These are phyloP conservation scores for Drosophila bifasciata DNA, from an alignment of 1,140 invertebrate genomes.

Conservation along the genomic window DNA sequence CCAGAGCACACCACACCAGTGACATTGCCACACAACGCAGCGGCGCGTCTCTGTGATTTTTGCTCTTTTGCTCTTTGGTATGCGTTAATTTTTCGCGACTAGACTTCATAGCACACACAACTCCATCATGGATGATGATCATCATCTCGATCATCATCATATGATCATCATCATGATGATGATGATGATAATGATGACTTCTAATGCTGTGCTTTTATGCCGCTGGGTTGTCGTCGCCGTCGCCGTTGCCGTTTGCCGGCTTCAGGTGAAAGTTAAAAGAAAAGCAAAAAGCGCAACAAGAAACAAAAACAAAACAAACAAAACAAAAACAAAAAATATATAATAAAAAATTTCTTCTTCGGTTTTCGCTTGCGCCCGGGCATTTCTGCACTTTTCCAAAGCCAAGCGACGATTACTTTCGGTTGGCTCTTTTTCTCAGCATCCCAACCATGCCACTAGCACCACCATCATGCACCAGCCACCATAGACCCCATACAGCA, in stretches of 20 bases:
- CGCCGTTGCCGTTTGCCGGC: constrained; percentile 19
- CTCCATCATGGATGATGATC: constrained; percentile 44
- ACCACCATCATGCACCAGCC: constrained; percentile 5
- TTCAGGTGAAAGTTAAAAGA: constrained; percentile 53
- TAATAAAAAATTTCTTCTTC: constrained; percentile 66
- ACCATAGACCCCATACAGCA: constrained; percentile 42
- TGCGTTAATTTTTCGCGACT: constrained; percentile 31
- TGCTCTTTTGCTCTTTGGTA: constrained; percentile 7
- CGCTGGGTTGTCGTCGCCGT: constrained; percentile 38
- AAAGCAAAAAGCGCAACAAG: constrained; percentile 8
- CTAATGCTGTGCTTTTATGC: constrained; percentile 63
- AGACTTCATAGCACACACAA: constrained; percentile 29
- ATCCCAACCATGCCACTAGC: not conserved
- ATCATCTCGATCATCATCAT: constrained; percentile 30
- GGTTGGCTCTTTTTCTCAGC: constrained; percentile 34
- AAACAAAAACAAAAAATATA: constrained; percentile 31
- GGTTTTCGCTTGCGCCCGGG: constrained; percentile 55
- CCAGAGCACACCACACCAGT: too few relatives aligned
- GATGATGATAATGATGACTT: constrained; percentile 55
- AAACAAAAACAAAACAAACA: constrained; percentile 11
- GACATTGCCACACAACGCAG: not conserved
- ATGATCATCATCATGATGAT: constrained; percentile 44
- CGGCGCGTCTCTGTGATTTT: not conserved
- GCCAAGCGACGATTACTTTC: constrained; percentile 68
- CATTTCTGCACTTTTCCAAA: constrained; percentile 65